Percentiles rank a stretch among this genome's conserved stretches.
Evolutionary conservation across 2,797 vertebrate species (phyloP).

Genomic region (Lemur catta): DNA sequence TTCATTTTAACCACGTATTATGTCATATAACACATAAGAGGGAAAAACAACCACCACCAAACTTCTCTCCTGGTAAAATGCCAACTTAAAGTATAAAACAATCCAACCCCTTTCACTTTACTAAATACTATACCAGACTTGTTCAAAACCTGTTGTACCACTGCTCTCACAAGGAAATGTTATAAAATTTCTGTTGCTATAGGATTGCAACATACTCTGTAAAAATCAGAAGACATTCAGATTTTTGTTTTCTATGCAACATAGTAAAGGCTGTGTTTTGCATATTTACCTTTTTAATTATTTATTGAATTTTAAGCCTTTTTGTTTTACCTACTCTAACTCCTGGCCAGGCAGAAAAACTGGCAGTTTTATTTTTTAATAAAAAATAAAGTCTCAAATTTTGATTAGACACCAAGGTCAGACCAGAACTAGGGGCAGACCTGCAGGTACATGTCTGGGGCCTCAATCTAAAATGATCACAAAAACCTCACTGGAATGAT

Average conservation of each 20-base stretch:
- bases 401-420: neutral
- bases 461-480: slow-evolving; percentile 23
- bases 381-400: neutral
- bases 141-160: slow-evolving; percentile 77
- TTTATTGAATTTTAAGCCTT: neutral
- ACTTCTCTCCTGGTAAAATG: slow-evolving; percentile 80
- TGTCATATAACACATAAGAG: slow-evolving; percentile 56
- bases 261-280: slow-evolving; percentile 28
- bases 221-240: slow-evolving; percentile 50
- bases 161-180: slow-evolving; percentile 75
- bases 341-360: neutral
- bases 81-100: slow-evolving; percentile 76
- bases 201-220: slow-evolving; percentile 58
- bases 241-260: slow-evolving; percentile 35
- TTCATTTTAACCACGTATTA: slow-evolving; percentile 39
- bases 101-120: slow-evolving; percentile 57
- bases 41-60: slow-evolving; percentile 14
- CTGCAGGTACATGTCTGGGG: neutral
- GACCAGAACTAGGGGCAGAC: neutral
- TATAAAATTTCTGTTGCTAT: slow-evolving; percentile 68
- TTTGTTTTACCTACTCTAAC: neutral
- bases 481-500: neutral
- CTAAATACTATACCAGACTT: slow-evolving; percentile 55
- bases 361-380: neutral
- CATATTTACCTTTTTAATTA: neutral